Conservation (phyloP, 2,888 invertebrate genomes). For the Plebejus melissa region DNA sequence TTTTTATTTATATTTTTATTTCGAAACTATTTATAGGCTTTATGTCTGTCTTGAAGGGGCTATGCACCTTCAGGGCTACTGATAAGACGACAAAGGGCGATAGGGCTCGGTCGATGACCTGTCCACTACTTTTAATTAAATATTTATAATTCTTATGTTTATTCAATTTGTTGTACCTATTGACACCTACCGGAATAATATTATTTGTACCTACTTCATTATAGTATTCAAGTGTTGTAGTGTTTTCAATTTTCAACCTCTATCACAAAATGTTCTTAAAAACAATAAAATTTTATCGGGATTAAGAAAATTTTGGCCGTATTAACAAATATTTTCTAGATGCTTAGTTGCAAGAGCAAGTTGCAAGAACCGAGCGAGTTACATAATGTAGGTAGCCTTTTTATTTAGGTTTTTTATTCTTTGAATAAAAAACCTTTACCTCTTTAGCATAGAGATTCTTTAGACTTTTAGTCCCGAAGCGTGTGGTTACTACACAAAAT, state of each 20-base stretch:
- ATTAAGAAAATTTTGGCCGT: too few species aligned
- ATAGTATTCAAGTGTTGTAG: neutral
- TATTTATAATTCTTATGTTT: constrained; percentile 29
- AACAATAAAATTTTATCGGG: neutral
- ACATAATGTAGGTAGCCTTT: too few species aligned
- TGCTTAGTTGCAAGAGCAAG: too few species aligned
- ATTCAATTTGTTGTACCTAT: constrained; percentile 19
- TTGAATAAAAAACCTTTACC: too few species aligned
- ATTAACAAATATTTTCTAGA: too few species aligned
- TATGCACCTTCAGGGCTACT: constrained; percentile 67
- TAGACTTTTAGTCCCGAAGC: too few species aligned
- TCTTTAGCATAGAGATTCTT: too few species aligned
- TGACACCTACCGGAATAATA: constrained; percentile 5
- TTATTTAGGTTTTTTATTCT: too few species aligned
- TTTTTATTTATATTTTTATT: neutral
- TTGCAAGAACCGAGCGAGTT: too few species aligned
- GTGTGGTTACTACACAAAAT: too few species aligned
- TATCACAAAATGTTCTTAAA: neutral
- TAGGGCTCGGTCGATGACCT: constrained; percentile 34
- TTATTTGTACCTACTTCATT: neutral
- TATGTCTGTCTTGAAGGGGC: constrained; percentile 50
- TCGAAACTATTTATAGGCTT: constrained; percentile 4
- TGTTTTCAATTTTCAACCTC: neutral
- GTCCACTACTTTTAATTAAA: constrained; percentile 26
- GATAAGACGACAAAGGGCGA: constrained; percentile 46